Evolutionary conservation across 2,113 vertebrate genomes (phyloP).

Genomic region (Alces alces): DNA sequence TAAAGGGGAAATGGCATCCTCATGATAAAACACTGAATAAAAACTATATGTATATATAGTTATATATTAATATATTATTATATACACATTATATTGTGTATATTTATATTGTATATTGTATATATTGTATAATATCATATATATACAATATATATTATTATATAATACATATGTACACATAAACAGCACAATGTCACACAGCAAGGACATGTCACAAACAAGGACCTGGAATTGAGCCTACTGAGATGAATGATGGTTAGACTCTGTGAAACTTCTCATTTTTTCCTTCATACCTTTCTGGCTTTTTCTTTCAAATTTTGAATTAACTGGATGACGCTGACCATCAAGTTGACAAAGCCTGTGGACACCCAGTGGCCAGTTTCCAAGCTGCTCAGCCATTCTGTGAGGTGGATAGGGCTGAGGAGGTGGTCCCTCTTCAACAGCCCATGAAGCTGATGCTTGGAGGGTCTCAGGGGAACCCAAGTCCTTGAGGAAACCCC

Average conservation of each 20-base stretch:
- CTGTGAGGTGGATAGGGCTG: not conserved
- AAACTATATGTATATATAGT: accelerated
- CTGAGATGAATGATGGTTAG: accelerated
- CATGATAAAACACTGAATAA: not conserved
- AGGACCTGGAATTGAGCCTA: not conserved
- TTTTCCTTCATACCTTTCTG: not conserved
- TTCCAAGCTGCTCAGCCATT: not conserved
- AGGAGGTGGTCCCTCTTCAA: not conserved
- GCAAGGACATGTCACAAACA: accelerated
- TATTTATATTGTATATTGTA: too few species aligned
- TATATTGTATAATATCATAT: too few species aligned
- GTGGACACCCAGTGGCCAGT: accelerated
- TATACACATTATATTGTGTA: not conserved
- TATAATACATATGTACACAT: accelerated
- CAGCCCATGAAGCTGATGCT: not conserved
- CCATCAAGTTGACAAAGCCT: not conserved
- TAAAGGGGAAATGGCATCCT: not conserved
- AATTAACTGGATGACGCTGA: not conserved
- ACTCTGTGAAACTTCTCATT: accelerated
- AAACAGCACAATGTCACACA: not conserved
- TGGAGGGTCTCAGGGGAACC: not conserved
- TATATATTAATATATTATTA: not conserved
- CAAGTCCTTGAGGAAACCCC: not conserved
- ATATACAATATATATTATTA: not conserved
- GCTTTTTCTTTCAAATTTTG: not conserved